Base-by-base conservation (phyloP, 2,797 vertebrate species). In the Sylvilagus floridanus region DNA sequence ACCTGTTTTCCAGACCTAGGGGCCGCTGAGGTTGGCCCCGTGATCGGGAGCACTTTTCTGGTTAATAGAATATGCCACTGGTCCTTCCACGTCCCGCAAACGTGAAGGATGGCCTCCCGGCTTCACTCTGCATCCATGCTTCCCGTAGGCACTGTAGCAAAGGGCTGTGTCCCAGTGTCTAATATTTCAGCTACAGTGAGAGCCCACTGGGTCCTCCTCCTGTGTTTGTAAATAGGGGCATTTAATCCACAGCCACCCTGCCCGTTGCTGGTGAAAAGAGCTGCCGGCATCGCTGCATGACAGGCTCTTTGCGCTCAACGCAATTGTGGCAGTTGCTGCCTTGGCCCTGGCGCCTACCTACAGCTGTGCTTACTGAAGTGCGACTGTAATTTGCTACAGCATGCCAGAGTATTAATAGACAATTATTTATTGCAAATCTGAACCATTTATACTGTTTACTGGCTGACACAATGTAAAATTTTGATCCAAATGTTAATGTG, bases 381-480 rank as follows among this genome's bases (percentile, higher is more conserved):
- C 98, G 97, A 98, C 98, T 99, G 98, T 98, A 97, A 99, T 99
- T 99, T 99, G 98, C 98, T 98, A 98, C 98, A 98, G 98, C 98
- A 98, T 76, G 98, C 98, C 98, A 98, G 96, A 97, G 98, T 98
- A 98, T 99, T 99, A 99, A 99, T 98, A 98, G 99, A 98, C 98
- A 99, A 99, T 99, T 99, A 99, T 99, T 99, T 99, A 99, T 99
- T 98, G 98, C 98, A 99, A 98, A 99, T 99, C 98, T 97, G 97
- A 98, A 98, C 98, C 98, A 98, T 99, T 99, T 98, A 98, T 99
- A 98, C 98, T 98, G 98, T 99, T 99, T 99, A 98, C 98, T 97
- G 97, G 98, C 97, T 98, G 98, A 98, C 98, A 99, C 98, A 98
- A 98, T 98, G 97, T 98, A 98, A 98, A 98, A 99, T 98, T 99